Conservation (phyloP, 2,888 invertebrate genomes). For the Hirtodrosophila alboralis region DNA sequence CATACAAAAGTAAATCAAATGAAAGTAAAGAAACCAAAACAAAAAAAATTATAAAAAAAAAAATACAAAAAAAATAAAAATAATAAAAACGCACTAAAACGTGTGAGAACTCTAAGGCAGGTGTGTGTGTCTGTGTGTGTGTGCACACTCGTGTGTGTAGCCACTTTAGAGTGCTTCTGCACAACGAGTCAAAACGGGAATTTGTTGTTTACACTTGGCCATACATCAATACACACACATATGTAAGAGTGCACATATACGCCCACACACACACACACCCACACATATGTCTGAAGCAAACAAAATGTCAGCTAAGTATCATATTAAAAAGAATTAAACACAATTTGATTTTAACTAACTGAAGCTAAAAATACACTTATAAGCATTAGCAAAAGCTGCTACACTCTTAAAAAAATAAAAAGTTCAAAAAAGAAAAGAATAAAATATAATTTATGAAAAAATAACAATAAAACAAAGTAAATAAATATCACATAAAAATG, state of each 20-base stretch:
- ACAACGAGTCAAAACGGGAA: constrained; percentile 54
- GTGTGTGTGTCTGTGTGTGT: constrained; percentile 24
- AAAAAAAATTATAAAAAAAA: constrained; percentile 11
- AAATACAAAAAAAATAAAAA: constrained; percentile 27
- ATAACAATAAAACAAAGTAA: no score
- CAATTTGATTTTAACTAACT: constrained; percentile 36
- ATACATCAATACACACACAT: constrained; percentile 39
- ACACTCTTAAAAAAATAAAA: constrained; percentile 42
- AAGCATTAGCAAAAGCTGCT: not conserved
- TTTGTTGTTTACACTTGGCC: constrained; percentile 64
- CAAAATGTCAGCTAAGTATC: constrained; percentile 30
- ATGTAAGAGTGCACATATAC: constrained; percentile 4
- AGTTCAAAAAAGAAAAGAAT: no score
- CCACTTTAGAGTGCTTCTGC: constrained; percentile 57
- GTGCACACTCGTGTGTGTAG: constrained; percentile 33
- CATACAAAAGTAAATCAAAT: constrained; percentile 53
- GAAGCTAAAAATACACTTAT: constrained; percentile 16
- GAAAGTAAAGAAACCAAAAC: constrained; percentile 32
- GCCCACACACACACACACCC: constrained; percentile 6
- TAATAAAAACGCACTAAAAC: constrained; percentile 26
- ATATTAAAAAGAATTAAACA: constrained; percentile 33
- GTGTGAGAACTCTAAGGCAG: constrained; percentile 34
- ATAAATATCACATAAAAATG: no score
- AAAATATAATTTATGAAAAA: no score
- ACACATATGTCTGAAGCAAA: not conserved